A percentile compares a stretch with the other conserved stretches of the same genome.
phyloP scores from a whole-genome alignment of 2,888 invertebrate genomes.

The Plebejus anna region DNA sequence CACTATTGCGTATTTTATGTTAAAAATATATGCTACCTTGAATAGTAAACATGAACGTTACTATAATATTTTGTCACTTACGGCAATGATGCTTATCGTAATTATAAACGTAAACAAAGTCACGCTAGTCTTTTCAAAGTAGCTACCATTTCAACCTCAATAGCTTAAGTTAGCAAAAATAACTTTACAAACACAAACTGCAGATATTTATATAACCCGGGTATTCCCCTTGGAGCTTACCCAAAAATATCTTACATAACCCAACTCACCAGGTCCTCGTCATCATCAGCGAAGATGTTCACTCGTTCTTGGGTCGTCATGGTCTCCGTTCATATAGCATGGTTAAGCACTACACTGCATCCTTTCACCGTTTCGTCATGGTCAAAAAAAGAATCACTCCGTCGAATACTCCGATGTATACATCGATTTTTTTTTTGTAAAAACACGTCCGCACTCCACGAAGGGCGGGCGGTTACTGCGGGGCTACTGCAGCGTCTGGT shows the following conservation, averaged over 20 bases:
- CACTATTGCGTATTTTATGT: neutral
- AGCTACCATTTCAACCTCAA: neutral
- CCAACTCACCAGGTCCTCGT: constrained; percentile 69
- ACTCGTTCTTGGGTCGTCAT: constrained; percentile 71
- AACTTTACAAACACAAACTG: constrained; percentile 36
- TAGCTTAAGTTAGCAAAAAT: constrained; percentile 4
- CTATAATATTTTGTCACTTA: neutral
- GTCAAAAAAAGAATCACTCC: constrained; percentile 37
- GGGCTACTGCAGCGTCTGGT: constrained; percentile 75
- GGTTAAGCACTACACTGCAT: constrained; percentile 70
- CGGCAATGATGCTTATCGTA: neutral
- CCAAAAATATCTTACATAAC: constrained; percentile 49
- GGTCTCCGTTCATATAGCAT: constrained; percentile 58
- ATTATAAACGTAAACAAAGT: neutral
- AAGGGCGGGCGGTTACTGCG: constrained; percentile 63
- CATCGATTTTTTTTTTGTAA: constrained; percentile 40
- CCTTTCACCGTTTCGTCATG: constrained; percentile 47
- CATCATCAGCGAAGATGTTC: constrained; percentile 70
- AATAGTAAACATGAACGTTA: neutral
- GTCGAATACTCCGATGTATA: constrained; percentile 36
- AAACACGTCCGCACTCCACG: constrained; percentile 47
- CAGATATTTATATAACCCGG: constrained; percentile 46
- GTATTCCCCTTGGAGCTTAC: constrained; percentile 41
- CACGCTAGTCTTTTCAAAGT: neutral
- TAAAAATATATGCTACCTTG: neutral